These are phyloP conservation scores for Sphyrna mokarran DNA, from an alignment of 2,113 vertebrate genomes.

Conservation along the genomic window DNA sequence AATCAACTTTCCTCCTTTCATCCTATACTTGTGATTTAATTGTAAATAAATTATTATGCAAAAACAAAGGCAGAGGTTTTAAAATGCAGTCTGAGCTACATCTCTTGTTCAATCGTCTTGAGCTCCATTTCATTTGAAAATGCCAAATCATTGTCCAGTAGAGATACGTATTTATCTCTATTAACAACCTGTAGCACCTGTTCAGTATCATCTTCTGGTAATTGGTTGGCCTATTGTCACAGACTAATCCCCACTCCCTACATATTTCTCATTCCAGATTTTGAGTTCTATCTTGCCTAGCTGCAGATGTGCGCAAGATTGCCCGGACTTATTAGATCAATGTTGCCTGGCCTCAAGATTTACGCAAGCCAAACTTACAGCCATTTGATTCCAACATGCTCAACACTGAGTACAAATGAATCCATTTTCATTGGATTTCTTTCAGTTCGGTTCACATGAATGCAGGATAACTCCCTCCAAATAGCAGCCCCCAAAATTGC, in stretches of 20 bases:
- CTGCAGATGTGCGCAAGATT: not conserved
- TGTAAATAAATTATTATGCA: not conserved
- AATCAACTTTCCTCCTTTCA: not conserved
- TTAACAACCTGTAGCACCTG: not conserved
- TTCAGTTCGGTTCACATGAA: too few species aligned
- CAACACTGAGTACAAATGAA: too few species aligned
- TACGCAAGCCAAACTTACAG: not conserved
- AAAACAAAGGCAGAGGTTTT: not conserved
- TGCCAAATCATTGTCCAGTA: not conserved
- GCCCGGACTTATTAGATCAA: not conserved
- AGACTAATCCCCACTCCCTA: not conserved
- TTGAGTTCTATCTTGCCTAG: not conserved
- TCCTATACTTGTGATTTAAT: not conserved
- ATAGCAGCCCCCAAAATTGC: too few species aligned
- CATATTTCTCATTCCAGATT: too few species aligned
- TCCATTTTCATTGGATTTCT: too few species aligned
- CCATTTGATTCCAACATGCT: not conserved
- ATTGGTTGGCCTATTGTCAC: not conserved
- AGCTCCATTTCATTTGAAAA: not conserved
- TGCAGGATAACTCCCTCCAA: too few species aligned
- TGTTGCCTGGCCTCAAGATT: not conserved
- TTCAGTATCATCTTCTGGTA: not conserved
- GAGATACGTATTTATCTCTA: not conserved
- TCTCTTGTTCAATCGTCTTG: not conserved
- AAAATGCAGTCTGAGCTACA: too few species aligned